A percentile compares a stretch with the other conserved stretches of the same genome.
phyloP scores from a whole-genome alignment of 2,888 invertebrate species.

The Heterodera filipjevi region DNA sequence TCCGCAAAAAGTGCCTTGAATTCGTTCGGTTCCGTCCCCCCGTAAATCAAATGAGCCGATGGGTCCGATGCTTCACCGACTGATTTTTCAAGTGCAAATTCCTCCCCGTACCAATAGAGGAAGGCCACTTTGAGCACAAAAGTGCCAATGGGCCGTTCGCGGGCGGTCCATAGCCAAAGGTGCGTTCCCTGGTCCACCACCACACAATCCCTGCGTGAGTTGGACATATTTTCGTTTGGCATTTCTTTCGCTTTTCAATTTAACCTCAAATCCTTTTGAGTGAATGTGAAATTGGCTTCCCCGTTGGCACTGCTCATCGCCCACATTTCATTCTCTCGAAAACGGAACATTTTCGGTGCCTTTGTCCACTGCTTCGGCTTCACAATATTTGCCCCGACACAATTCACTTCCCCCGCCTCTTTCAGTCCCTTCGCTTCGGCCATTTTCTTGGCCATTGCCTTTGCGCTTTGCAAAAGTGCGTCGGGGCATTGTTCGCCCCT shows the following conservation, averaged over 20 bases:
- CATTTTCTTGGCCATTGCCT: slow-evolving; percentile 20
- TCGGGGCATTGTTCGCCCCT: slow-evolving; percentile 28
- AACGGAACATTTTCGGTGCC: slow-evolving; percentile 47
- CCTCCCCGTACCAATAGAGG: slow-evolving; percentile 42
- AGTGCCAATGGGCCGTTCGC: slow-evolving; percentile 35
- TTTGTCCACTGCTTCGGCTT: slow-evolving; percentile 19
- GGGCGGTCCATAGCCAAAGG: slow-evolving; percentile 57
- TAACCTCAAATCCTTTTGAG: slow-evolving; percentile 39
- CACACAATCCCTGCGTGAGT: slow-evolving; percentile 46
- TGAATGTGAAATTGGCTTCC: slow-evolving; percentile 47
- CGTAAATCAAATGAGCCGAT: slow-evolving; percentile 46
- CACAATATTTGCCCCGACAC: not conserved
- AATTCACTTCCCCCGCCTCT: too few relatives aligned
- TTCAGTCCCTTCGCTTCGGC: slow-evolving; percentile 20
- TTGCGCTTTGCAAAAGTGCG: slow-evolving; percentile 2
- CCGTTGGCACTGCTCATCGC: slow-evolving; percentile 38
- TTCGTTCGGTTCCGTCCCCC: slow-evolving; percentile 49
- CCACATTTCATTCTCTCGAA: slow-evolving; percentile 50
- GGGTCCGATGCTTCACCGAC: slow-evolving; percentile 19
- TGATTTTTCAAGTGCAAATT: not conserved
- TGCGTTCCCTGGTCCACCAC: slow-evolving; percentile 51
- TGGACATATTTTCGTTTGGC: slow-evolving; percentile 23
- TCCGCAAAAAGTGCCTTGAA: slow-evolving; percentile 54
- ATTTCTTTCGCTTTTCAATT: not conserved
- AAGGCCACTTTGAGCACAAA: slow-evolving; percentile 50